phyloP scores from a whole-genome alignment of 2,113 vertebrate species.

The Erinaceus europaeus region DNA sequence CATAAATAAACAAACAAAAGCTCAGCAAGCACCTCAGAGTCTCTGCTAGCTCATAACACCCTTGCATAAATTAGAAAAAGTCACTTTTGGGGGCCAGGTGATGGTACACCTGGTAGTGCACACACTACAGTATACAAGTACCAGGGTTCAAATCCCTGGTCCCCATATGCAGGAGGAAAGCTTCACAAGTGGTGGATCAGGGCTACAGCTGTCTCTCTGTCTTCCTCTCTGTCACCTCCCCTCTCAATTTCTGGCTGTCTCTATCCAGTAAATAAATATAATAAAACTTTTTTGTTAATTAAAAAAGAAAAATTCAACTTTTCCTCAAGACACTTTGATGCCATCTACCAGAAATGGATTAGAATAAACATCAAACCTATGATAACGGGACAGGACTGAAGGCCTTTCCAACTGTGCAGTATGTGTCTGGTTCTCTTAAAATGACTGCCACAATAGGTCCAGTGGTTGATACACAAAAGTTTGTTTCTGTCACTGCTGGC shows the following conservation, averaged over 20 bases:
- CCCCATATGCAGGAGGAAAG: too few species aligned
- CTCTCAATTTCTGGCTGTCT: too few species aligned
- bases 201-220: too few species aligned
- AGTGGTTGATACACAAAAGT: background rate
- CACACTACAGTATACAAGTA: too few species aligned
- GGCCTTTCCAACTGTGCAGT: accelerated
- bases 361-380: background rate
- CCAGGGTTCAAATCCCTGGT: too few species aligned
- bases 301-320: background rate
- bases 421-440: background rate
- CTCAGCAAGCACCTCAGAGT: background rate
- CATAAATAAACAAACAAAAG: background rate
- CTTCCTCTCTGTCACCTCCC: too few species aligned
- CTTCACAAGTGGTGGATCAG: too few species aligned
- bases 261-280: too few species aligned
- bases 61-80: conserved; percentile 7
- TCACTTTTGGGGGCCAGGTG: too few species aligned
- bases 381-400: accelerated
- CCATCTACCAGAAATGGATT: background rate
- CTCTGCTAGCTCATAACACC: background rate
- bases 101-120: too few species aligned
- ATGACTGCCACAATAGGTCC: background rate
- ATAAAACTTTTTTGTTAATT: too few species aligned
- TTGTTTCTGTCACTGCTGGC: background rate
- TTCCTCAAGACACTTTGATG: background rate